Evolutionary conservation across 2,797 vertebrate species (phyloP).

Genomic region (Siniperca scherzeri): DNA sequence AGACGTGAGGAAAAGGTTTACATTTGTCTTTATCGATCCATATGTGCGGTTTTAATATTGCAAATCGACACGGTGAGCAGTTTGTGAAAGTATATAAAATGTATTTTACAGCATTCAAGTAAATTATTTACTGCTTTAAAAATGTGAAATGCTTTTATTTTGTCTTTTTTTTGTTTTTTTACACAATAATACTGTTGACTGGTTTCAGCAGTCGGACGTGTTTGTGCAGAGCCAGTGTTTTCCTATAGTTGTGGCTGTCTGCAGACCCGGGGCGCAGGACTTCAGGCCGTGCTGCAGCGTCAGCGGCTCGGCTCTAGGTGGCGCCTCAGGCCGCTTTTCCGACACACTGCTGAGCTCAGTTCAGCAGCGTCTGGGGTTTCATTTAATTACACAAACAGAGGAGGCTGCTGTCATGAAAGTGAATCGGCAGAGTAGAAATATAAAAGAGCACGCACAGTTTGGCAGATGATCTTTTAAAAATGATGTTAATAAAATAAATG

Average conservation of each 20-base stretch:
- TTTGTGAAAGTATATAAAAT: background rate
- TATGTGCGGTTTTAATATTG: background rate
- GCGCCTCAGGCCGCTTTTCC: constrained; percentile 64
- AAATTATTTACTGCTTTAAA: background rate
- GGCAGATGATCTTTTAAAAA: too few relatives aligned
- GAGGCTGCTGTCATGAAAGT: background rate
- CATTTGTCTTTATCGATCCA: background rate
- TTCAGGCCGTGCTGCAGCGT: constrained; percentile 32
- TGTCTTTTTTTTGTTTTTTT: background rate
- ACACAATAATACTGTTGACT: background rate
- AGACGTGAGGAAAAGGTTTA: background rate
- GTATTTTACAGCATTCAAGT: background rate
- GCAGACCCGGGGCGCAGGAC: background rate
- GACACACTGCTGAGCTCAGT: background rate
- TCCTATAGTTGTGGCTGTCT: background rate
- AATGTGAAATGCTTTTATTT: background rate
- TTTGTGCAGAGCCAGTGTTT: background rate
- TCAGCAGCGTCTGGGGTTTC: background rate
- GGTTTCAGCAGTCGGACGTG: too few relatives aligned
- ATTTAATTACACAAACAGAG: background rate
- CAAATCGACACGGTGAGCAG: too few relatives aligned
- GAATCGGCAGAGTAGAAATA: background rate
- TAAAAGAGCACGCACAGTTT: too few relatives aligned
- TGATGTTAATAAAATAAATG: too few relatives aligned
- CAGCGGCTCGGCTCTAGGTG: constrained; percentile 61